Percentiles rank a stretch among this genome's conserved stretches.
Evolutionary conservation across 2,888 invertebrate species (phyloP).

Genomic region (Acrocyrtus sp.): DNA sequence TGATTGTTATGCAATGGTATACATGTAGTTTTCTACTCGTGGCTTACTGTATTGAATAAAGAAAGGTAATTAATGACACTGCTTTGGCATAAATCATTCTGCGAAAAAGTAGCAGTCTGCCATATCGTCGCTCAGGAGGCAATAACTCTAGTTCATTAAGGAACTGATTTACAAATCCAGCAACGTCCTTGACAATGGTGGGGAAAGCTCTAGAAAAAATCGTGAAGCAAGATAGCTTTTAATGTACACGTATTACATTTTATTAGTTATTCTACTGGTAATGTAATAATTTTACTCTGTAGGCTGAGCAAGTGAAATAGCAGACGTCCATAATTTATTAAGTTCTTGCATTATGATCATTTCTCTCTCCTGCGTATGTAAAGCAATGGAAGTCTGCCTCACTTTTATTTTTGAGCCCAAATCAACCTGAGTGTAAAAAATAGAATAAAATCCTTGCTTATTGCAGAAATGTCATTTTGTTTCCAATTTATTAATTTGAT

Average conservation of each 20-base stretch:
- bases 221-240: background rate
- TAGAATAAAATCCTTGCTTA: conserved; percentile 1
- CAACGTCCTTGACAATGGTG: conserved; percentile 52
- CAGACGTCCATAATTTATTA: conserved; percentile 56
- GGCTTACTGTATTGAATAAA: conserved; percentile 58
- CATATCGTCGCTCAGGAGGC: conserved; percentile 56
- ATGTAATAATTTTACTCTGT: conserved; percentile 60
- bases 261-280: too few relatives aligned
- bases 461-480: too few relatives aligned
- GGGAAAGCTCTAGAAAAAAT: conserved; percentile 55
- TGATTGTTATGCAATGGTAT: too few relatives aligned
- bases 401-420: conserved; percentile 58
- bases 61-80: conserved; percentile 57
- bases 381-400: conserved; percentile 51
- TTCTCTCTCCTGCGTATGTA: conserved; percentile 51
- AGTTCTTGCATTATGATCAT: conserved; percentile 58
- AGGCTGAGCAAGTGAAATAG: conserved; percentile 37
- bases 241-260: too few relatives aligned
- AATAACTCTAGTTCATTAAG: conserved; percentile 56
- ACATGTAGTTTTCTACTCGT: too few relatives aligned
- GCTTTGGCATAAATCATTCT: conserved; percentile 59
- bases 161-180: conserved; percentile 59
- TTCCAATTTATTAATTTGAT: too few relatives aligned
- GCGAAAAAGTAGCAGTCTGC: conserved; percentile 56
- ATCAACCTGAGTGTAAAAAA: conserved; percentile 58